Evolutionary conservation across 2,888 invertebrate species (phyloP), one percentile per base, ranked within the genome.

Genomic region (Sicus ferrugineus): DNA sequence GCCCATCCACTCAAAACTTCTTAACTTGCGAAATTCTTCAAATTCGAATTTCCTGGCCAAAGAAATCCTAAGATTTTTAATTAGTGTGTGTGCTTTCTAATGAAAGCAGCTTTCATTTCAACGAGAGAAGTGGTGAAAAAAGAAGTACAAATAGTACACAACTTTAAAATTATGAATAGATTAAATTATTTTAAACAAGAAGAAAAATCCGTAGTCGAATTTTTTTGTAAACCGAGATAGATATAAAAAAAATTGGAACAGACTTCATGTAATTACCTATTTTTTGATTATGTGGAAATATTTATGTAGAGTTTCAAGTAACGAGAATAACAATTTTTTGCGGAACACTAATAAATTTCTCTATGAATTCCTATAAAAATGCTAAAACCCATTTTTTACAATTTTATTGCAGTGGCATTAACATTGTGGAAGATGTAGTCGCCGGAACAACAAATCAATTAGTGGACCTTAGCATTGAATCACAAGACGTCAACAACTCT

Each of bases 401-500:
- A 16, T 16, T 3, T 54, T 28, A 65, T 77, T 77, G 42, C 71
- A 85, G 85, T 78, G 85, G 84, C 76, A 81, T 83, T 71, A 83
- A 83, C 77, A 75, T 81, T 77, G 79, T 84, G 77, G 81, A 85
- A 77, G 81, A 83, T 75, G 78, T 78, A 68, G 79, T 80, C 71
- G 77, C 78, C 74, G 79, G 82, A 71, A 77, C 80, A 74, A 78
- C 83, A 73, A 82, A 82, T 74, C 85, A 85, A 76, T 79, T 85
- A 68, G 84, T 85, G 77, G 84, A 85, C 80, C 79, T 85, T 71
- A 83, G 81, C 79, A 83, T 81, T 77, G 84, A 85, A 78, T 82
- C 85, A 77, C 84, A 81, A 79, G 81, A 84, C 77, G 77, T 83
- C 73, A 76, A 77, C 70, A 80, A 81, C 74, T 75, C 76, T 74